Conservation (phyloP, 2,888 invertebrate species). For the Philereme transversata region DNA sequence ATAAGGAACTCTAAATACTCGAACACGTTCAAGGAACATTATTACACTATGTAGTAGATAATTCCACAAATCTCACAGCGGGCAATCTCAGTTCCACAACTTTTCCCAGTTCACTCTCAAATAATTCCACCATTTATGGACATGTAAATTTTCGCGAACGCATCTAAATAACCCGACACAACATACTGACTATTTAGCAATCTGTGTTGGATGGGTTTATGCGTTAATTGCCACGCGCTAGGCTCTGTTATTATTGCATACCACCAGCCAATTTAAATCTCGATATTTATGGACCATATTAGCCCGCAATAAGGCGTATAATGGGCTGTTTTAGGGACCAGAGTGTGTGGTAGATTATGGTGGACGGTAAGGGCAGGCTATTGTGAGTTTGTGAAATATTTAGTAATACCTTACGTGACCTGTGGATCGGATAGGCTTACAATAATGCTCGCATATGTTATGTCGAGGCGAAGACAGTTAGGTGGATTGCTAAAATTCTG, state of each 20-base stretch:
- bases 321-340: slow-evolving; percentile 16
- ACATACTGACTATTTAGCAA: too few relatives aligned
- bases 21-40: slow-evolving; percentile 20
- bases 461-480: slow-evolving; percentile 9
- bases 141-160: slow-evolving; percentile 54
- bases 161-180: slow-evolving; percentile 59
- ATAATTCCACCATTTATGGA: slow-evolving; percentile 47
- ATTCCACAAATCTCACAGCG: slow-evolving; percentile 30
- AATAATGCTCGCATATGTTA: slow-evolving; percentile 21
- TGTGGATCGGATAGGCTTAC: slow-evolving; percentile 30
- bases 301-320: slow-evolving; percentile 21
- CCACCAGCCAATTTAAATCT: slow-evolving; percentile 28
- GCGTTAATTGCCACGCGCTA: slow-evolving; percentile 61
- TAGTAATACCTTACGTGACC: slow-evolving; percentile 45
- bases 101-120: slow-evolving; percentile 29
- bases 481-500: background rate
- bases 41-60: slow-evolving; percentile 14
- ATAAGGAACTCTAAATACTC: too few relatives aligned
- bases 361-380: slow-evolving; percentile 35
- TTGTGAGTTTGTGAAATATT: slow-evolving; percentile 49
- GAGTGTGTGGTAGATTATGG: slow-evolving; percentile 17
- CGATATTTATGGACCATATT: slow-evolving; percentile 22
- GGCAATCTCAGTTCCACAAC: slow-evolving; percentile 27
- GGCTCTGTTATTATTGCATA: slow-evolving; percentile 52
- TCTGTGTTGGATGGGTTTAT: slow-evolving; percentile 57